These are phyloP conservation scores for Arbacia lixula DNA, from an alignment of 53 echinoderm and acorn worm species.

Conservation along the genomic window DNA sequence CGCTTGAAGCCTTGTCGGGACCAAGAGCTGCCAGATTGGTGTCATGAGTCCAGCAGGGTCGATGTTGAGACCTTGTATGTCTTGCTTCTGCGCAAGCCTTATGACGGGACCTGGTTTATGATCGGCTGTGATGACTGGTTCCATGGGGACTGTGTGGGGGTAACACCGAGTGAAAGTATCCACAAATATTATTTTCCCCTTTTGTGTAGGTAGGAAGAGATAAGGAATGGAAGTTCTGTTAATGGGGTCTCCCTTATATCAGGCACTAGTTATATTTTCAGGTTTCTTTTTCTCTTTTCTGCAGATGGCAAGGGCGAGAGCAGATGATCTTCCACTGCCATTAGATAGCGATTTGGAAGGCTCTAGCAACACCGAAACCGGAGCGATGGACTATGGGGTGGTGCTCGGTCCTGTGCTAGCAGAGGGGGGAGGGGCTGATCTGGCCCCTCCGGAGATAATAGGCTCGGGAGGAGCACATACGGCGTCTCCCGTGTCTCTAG, in stretches of 20 bases:
- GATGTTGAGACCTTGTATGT: neutral
- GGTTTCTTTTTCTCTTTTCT: neutral
- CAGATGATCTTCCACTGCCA: neutral
- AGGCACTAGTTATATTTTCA: neutral
- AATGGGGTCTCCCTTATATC: neutral
- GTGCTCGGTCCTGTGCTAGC: neutral
- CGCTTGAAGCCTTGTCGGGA: conserved; percentile 55
- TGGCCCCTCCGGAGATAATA: no score
- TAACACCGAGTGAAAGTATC: neutral
- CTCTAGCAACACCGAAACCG: no score
- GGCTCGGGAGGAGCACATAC: no score
- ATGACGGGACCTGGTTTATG: no score
- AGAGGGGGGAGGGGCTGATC: conserved; percentile 10
- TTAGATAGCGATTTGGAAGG: no score
- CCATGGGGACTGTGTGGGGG: neutral
- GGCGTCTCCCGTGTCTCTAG: no score
- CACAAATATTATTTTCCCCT: neutral
- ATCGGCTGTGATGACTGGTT: neutral
- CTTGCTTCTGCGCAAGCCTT: neutral
- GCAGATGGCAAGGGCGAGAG: no score
- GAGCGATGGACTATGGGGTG: neutral
- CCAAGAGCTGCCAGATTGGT: neutral
- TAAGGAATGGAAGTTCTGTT: no score
- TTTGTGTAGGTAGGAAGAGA: neutral
- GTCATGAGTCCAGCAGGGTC: neutral